Base-by-base conservation (phyloP, 2,797 vertebrate genomes). In the Podargus strigoides region DNA sequence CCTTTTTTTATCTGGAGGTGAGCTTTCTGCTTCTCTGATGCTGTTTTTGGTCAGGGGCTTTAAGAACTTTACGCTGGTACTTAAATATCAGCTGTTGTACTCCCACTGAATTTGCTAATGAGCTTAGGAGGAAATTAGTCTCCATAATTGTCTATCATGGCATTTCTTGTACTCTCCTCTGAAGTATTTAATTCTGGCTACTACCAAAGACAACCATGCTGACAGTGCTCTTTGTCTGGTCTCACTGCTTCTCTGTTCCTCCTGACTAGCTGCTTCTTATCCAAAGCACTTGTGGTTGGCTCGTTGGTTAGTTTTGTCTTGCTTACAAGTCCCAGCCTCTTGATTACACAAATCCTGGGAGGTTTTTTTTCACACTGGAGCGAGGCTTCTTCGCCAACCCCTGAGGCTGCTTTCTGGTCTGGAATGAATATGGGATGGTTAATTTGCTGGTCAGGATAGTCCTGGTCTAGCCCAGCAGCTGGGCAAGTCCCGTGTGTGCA, bases 261-360 rank as follows among this genome's bases (percentile, higher is more conserved):
- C 44, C 73, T 86, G 76, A 26, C 46, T 64, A 49, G 32, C 34
- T 91, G 76, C 50, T 91, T 53, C 76, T 91, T 85, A 80, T 32
- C 73, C 89, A 70, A 88, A 63, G 80, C 96, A 67, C 28, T 85
- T 96, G 94, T 94, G 93, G 87, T 81, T 90, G 64, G 32, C 73
- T 84, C n/a, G 26, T 78, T 80, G 73, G 81, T 93, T 88, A 44
- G 46, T 85, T 39, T 94, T 90, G 81, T 62, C 86, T 64, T 93
- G 60, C 87, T 95, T 90, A 87, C 70, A 78, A 78, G 3, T 39
- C 64, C 24, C 41, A 80, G 32, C 77, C 27, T 63, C 74, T 87
- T 67, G 36, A 56, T 96, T 97, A 69, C 83, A 62, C 64, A 94
- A 79, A 47, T 83, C 58, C 47, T 42, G 22, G 17, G 49, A 85